These are phyloP conservation scores for Microctenopoma stevenorrisi DNA, from an alignment of 2,797 vertebrate species.

Conservation along the genomic window DNA sequence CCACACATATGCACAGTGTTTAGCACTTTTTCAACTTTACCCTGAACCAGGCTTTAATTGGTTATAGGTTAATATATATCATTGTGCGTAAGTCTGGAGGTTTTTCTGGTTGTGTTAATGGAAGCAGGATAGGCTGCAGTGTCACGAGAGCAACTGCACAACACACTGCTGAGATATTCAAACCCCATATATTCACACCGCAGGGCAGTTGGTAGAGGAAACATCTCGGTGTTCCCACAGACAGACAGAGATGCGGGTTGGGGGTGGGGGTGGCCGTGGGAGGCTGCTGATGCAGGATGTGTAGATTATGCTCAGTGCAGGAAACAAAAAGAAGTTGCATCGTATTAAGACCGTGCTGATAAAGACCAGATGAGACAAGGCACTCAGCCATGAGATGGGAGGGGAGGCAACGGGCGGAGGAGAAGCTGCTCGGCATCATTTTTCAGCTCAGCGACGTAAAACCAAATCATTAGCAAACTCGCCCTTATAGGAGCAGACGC, in stretches of 20 bases:
- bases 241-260: constrained; percentile 8
- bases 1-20: too few species aligned
- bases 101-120: background rate
- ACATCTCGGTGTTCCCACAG: background rate
- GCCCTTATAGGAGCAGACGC: constrained; percentile 27
- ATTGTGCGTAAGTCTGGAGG: background rate
- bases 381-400: constrained; percentile 24
- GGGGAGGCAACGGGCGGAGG: constrained; percentile 23
- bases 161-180: constrained; percentile 12
- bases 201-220: constrained; percentile 5
- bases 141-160: constrained; percentile 6
- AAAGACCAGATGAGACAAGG: constrained; percentile 34
- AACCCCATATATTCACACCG: constrained; percentile 14
- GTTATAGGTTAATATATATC: too few species aligned
- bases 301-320: constrained; percentile 10
- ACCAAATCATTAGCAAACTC: constrained; percentile 40
- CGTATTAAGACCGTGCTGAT: constrained; percentile 24
- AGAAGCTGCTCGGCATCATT: constrained; percentile 43
- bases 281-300: constrained; percentile 18
- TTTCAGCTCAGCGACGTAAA: constrained; percentile 51
- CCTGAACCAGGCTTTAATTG: too few species aligned
- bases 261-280: background rate
- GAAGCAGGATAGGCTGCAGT: background rate
- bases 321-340: constrained; percentile 11
- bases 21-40: too few species aligned